These are phyloP conservation scores for Leuciscus waleckii DNA, from an alignment of 2,797 vertebrate genomes.

Conservation along the genomic window DNA sequence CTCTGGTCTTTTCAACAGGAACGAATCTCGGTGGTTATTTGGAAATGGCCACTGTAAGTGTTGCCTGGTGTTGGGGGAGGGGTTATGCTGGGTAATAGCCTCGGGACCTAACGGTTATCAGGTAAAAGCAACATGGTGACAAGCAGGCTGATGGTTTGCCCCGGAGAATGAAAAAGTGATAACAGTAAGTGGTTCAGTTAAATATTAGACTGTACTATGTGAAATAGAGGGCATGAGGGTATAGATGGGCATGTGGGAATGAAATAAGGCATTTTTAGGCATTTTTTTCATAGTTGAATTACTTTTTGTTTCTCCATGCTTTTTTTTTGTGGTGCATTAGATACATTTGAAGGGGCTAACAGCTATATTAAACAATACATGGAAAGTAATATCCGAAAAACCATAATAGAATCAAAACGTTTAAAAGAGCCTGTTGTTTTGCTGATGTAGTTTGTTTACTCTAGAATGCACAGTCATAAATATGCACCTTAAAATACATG, in stretches of 20 bases:
- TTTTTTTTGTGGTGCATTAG: not conserved
- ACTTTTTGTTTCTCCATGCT: not conserved
- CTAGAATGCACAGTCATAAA: not conserved
- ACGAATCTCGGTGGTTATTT: conserved; percentile 58
- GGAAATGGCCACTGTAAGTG: conserved; percentile 53
- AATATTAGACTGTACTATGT: conserved; percentile 43
- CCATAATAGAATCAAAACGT: not conserved
- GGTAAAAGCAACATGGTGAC: conserved; percentile 42
- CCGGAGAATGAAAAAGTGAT: conserved; percentile 39
- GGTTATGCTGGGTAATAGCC: conserved; percentile 42
- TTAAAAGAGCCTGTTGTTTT: not conserved
- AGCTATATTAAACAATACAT: not conserved
- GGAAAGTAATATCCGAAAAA: not conserved
- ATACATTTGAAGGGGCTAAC: not conserved
- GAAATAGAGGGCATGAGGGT: conserved; percentile 39
- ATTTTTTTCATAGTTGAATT: not conserved
- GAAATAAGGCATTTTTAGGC: not conserved
- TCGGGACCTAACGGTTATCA: conserved; percentile 48
- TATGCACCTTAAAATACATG: not conserved
- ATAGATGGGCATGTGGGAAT: not conserved
- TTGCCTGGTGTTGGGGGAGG: conserved; percentile 43
- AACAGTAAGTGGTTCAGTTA: conserved; percentile 49
- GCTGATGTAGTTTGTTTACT: not conserved
- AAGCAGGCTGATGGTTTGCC: conserved; percentile 46
- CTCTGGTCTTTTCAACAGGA: conserved; percentile 48